Percentiles rank a stretch among this genome's conserved stretches.
Conservation (phyloP, 2,888 invertebrate genomes). For the Matsumyia berberina region DNA sequence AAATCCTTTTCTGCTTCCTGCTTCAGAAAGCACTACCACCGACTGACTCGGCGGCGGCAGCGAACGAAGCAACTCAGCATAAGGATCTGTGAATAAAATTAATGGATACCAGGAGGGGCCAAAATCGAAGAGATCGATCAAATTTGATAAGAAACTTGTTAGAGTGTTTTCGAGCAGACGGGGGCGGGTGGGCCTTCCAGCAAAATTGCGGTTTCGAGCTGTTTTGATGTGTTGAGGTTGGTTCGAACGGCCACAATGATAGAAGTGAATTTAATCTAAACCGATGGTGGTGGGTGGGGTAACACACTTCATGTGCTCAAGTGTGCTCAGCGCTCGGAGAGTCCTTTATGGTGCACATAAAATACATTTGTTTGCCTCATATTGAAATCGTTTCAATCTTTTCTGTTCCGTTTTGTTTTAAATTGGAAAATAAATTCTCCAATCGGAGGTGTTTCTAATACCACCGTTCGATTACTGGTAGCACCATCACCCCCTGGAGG, state of each 20-base stretch:
- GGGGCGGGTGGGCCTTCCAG: not conserved
- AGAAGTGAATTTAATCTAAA: slow-evolving; percentile 71
- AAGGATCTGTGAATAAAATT: slow-evolving; percentile 73
- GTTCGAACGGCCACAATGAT: slow-evolving; percentile 49
- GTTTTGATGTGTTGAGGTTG: slow-evolving; percentile 59
- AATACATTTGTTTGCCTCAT: slow-evolving; percentile 72
- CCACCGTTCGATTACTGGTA: slow-evolving; percentile 46
- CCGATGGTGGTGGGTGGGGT: slow-evolving; percentile 39
- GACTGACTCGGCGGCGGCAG: too few species aligned
- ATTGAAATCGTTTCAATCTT: slow-evolving; percentile 54
- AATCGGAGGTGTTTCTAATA: slow-evolving; percentile 67
- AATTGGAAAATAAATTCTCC: slow-evolving; percentile 71
- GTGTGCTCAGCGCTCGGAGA: not conserved
- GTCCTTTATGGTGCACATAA: slow-evolving; percentile 54
- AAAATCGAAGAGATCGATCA: slow-evolving; percentile 72
- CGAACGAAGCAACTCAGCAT: slow-evolving; percentile 23
- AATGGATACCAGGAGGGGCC: slow-evolving; percentile 61
- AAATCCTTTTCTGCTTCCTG: slow-evolving; percentile 37
- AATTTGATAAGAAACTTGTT: slow-evolving; percentile 75
- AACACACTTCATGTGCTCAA: slow-evolving; percentile 43
- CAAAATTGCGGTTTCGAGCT: slow-evolving; percentile 57
- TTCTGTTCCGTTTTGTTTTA: slow-evolving; percentile 35
- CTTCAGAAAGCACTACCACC: not conserved
- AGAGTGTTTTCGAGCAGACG: slow-evolving; percentile 55
- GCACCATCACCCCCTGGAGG: slow-evolving; percentile 18